Base-by-base conservation (phyloP, 1,140 invertebrate species). In the Pogonomyrmex californicus region DNA sequence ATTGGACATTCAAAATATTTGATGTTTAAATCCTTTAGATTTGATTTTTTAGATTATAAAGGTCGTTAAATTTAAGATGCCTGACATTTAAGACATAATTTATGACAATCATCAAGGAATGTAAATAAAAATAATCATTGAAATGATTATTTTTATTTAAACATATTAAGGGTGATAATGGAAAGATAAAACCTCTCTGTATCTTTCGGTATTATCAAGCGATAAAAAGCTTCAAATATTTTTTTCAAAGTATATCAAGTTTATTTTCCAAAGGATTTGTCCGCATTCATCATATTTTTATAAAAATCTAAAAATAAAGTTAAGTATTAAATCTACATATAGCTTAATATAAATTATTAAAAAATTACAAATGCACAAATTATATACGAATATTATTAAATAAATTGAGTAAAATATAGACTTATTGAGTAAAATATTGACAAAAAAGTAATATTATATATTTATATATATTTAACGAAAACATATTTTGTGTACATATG, bases 181-280 rank as follows among this genome's bases (percentile, higher is more conserved):
- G 14, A 23, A 10, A 83, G 87, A 90, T 85, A 87, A 70, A 38
- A 10, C 54, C 82, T 41, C 10, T 49, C 17, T 36, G 60, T 85
- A 76, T 87, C 87, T 41, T 23, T 23, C 58, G 2, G n/a, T 38
- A n/a, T 70, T 58, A 54, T 79, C 75, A 10, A 10, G 14, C 51
- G 6, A 71, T 10, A 12, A 33, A 30, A 62, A 62, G 23, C 23
- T 60, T 3, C n/a, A 14, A 4, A 7, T 76, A 44, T 17, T 23
- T 23, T 23, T 23, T 23, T 23, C 23, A 23, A 23, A 23, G 23
- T 23, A 23, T 23, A 23, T 23, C 23, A 23, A 23, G 23, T 23
- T 44, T 38, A 10, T 23, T 51, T 76, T 12, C 6, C n/a, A 6
- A 60, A 58, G 10, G 0, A 23, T 58, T 41, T 9, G 23, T 4